These are phyloP conservation scores for Protobothrops mucrosquamatus DNA, from an alignment of 2,113 vertebrate species.

Conservation along the genomic window DNA sequence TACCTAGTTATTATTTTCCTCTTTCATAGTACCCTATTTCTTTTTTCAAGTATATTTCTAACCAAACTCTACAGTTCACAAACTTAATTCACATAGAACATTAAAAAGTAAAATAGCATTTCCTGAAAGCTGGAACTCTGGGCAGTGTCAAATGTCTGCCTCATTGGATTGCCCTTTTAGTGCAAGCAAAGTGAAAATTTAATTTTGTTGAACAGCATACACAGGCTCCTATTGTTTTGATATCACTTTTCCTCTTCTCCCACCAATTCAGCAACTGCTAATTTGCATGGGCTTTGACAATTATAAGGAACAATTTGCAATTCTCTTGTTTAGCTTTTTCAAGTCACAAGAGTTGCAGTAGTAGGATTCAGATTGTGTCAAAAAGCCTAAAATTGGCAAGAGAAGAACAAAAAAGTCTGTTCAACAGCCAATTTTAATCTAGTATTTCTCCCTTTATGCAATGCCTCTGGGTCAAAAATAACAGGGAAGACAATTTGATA, in stretches of 20 bases:
- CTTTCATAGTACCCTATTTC: conserved; percentile 18
- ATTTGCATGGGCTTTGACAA: background rate
- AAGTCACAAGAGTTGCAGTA: background rate
- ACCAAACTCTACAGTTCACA: conserved; percentile 16
- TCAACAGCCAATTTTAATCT: background rate
- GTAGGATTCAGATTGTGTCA: background rate
- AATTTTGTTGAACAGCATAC: background rate
- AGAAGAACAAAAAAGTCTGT: background rate
- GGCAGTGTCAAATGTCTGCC: background rate
- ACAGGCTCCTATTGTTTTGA: background rate
- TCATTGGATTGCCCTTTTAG: background rate
- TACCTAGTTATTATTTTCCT: conserved; percentile 6
- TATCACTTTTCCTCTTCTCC: background rate
- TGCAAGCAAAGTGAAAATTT: background rate
- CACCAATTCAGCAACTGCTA: background rate
- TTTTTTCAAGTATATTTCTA: background rate
- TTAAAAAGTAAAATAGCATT: conserved; percentile 35
- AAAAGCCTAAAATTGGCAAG: background rate
- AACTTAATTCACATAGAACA: background rate
- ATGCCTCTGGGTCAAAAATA: background rate
- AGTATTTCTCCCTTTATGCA: background rate
- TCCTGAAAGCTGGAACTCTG: conserved; percentile 32
- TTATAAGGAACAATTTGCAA: background rate
- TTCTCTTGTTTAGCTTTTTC: background rate
- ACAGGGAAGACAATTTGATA: background rate